Conservation (phyloP, 2,797 vertebrate species). For the Neopelma chrysocephalum region DNA sequence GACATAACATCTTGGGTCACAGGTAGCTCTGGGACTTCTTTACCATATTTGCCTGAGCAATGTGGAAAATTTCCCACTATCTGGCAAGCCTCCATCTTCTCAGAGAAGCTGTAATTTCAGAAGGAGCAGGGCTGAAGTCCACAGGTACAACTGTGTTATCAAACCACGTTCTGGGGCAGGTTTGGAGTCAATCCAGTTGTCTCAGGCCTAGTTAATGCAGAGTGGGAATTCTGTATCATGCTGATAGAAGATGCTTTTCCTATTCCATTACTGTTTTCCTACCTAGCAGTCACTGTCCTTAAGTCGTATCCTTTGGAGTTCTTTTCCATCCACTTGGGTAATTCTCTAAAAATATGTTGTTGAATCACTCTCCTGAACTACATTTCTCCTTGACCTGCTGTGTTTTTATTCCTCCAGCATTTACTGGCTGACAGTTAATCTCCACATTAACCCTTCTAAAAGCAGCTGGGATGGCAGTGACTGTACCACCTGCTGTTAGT, state of each 20-base stretch:
- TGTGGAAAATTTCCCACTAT: neutral
- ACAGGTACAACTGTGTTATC: neutral
- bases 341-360: slow-evolving; percentile 9
- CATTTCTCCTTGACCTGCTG: slow-evolving; percentile 16
- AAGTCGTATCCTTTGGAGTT: neutral
- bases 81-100: neutral
- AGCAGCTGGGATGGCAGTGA: neutral
- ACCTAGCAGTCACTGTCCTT: neutral
- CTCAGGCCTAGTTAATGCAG: neutral
- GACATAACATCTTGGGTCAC: neutral
- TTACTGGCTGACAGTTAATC: neutral
- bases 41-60: neutral
- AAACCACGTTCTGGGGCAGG: fast-evolving
- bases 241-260: neutral
- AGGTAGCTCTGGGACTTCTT: neutral
- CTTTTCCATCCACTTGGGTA: neutral
- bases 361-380: neutral
- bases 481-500: neutral
- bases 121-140: neutral
- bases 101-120: neutral
- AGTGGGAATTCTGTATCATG: neutral
- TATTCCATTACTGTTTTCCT: neutral
- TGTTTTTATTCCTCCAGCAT: slow-evolving; percentile 1
- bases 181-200: neutral
- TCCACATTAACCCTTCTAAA: neutral